Evolutionary conservation across 1,140 invertebrate species (phyloP), one percentile per base, ranked within the genome.

Genomic region (Cherax quadricarinatus): DNA sequence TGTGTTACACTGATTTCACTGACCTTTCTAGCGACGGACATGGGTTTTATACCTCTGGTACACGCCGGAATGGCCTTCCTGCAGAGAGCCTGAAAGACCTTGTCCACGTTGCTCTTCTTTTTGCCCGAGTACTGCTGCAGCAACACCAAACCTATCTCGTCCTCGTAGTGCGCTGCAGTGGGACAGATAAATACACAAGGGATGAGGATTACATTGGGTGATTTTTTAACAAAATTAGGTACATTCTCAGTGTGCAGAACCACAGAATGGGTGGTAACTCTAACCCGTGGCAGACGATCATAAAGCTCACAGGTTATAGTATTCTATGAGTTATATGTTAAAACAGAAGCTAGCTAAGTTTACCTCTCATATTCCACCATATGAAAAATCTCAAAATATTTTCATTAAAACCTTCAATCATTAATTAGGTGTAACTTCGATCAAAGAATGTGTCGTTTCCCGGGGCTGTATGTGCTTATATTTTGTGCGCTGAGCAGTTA

Each of bases 61-160:
- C 89, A 91, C 14, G 89, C 89, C 4, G 89, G 89, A 53, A 86
- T 91, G 89, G 66, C 18, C 83, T 86, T 91, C 82, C 21, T 60
- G 82, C 89, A 91, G 51, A 79, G 9, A 18, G 24, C 24, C 70
- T 78, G 9, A 41, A 91, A 91, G 21, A 91, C 21, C 30, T 86
- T 57, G 70, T 91, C 89, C 0, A 51, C 73, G 21, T 51, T 62
- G n/a, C 30, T n/a, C 7, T 24, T 30, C 70, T 49, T 51, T 49
- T 83, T 78, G 2, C 5, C 53, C 7, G 88, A 51, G 57, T 91
- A 91, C 24, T 91, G 82, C 12, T 21, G 78, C 41, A 91, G 70
- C 2, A 91, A n/a, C 4, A 73, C 83, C 41, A 86, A 4, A 10
- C 89, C 89, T 4, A 86, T 5, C 18, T 91, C 80, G 41, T 91